phyloP scores from a whole-genome alignment of 1,140 invertebrate genomes.

The Drosophila littoralis region DNA sequence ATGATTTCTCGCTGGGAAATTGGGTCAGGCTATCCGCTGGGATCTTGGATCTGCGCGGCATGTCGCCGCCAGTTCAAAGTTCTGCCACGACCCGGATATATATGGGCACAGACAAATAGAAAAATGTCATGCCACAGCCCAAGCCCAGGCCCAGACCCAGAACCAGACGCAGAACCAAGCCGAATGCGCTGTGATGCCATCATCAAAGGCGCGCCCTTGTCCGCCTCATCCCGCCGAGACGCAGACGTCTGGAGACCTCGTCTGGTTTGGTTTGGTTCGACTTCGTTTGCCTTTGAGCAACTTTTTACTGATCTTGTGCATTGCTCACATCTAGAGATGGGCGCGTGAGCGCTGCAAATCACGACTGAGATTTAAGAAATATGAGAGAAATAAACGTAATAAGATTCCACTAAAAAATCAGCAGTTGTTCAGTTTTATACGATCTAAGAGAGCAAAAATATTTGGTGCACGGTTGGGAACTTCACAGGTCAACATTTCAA shows the following conservation, averaged over 20 bases:
- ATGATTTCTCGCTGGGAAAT: constrained; percentile 16
- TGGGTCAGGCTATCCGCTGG: constrained; percentile 40
- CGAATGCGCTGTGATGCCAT: constrained; percentile 40
- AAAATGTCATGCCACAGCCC: constrained; percentile 20
- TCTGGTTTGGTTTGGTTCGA: background rate
- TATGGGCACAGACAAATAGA: constrained; percentile 35
- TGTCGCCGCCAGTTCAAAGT: constrained; percentile 43
- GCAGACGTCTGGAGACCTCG: constrained; percentile 12
- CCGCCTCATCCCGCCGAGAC: constrained; percentile 1
- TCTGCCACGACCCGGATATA: constrained; percentile 41
- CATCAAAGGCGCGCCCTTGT: constrained; percentile 60
- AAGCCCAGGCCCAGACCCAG: background rate
- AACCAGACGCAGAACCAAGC: constrained; percentile 8
- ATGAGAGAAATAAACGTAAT: too few relatives aligned
- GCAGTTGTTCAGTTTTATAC: too few relatives aligned
- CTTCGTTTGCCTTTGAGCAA: constrained; percentile 20
- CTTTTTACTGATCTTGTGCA: constrained; percentile 25
- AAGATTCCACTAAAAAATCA: too few relatives aligned
- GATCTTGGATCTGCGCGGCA: constrained; percentile 12
- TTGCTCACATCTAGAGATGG: constrained; percentile 16
- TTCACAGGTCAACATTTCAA: too few relatives aligned
- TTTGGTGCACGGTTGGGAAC: too few relatives aligned
- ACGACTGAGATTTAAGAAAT: background rate
- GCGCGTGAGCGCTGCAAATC: constrained; percentile 7
- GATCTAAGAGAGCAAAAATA: too few relatives aligned